Base-by-base conservation (phyloP, 2,888 invertebrate species). In the Onchidella celtica region DNA sequence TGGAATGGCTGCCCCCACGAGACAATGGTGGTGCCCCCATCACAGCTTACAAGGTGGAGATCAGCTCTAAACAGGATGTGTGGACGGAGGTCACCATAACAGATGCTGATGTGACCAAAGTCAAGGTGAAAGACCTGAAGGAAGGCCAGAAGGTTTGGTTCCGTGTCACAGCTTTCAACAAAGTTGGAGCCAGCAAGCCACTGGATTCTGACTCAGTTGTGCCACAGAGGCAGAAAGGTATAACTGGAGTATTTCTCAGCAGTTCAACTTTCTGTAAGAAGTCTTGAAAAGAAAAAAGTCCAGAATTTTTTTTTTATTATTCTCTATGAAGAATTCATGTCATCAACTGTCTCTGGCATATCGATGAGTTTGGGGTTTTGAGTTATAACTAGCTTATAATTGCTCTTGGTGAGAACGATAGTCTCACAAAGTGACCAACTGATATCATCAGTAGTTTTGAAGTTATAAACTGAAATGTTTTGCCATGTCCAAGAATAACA, bases 81-180 rank as follows among this genome's bases (percentile, higher is more conserved):
- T 99, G 98, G 98, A 95, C 98, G 92, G 95, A 97, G 82, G 97
- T 98, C 85, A 96, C 97, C 92, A 96, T 97, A 90, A 97, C 98
- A 96, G 98, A 98, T 93, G 86, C 87, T 79, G 87, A 89, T 74
- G 87, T 86, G 36, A 88, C 89, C 83, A 86, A 89, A 34, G 87
- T 87, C 82, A 88, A 87, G 38, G 91, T 89, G 4, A 89, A 86
- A 29, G 88, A 92, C 72, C 86, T 93, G 69, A 84, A 81, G 2
- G 89, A 90, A 59, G 89, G 89, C 61, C 87, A 89, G 38, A 85
- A 87, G 47, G 92, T 93, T 82, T 86, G 89, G 79, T 93, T 93
- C 89, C 84, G 92, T 47, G 90, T 93, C 11, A 86, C 87, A 57
- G 93, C 93, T 40, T 90, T 93, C 85, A 93, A 93, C 86, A 90